phyloP scores from a whole-genome alignment of 2,113 vertebrate species.

The Vulpes vulpes region DNA sequence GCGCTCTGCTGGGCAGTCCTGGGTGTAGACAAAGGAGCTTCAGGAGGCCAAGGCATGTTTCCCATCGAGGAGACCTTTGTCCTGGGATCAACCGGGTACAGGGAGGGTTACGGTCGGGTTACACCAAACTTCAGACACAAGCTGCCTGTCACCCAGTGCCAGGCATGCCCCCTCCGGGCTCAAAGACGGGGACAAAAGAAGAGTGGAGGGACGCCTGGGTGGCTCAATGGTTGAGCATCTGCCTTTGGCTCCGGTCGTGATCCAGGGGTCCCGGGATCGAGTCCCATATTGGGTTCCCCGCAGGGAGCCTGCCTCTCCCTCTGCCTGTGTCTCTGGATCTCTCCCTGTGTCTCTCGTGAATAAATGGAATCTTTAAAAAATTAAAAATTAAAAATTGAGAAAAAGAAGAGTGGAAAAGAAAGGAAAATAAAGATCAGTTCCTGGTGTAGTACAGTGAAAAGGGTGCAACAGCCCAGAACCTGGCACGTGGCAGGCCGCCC shows the following conservation, averaged over 20 bases:
- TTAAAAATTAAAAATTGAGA: no score
- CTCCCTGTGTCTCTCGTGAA: no score
- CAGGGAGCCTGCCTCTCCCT: no score
- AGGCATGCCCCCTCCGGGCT: background rate
- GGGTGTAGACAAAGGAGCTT: background rate
- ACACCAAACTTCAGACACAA: background rate
- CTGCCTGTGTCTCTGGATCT: no score
- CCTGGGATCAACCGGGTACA: background rate
- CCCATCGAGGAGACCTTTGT: background rate
- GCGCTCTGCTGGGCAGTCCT: background rate
- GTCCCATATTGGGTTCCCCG: no score
- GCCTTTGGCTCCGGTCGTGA: no score
- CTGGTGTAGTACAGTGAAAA: background rate
- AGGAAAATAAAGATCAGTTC: background rate
- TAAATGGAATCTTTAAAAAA: no score
- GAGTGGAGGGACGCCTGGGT: background rate
- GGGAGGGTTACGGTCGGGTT: background rate
- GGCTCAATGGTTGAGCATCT: no score
- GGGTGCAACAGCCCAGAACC: background rate
- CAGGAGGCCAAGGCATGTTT: fast-evolving
- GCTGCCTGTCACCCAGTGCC: background rate
- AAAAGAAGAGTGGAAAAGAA: background rate
- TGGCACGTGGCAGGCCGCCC: fast-evolving
- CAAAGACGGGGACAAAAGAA: background rate
- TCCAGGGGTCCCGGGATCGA: no score